Evolutionary conservation across 2,888 invertebrate genomes (phyloP), one percentile per base, ranked within the genome.

Genomic region (Mylabris sibirica): DNA sequence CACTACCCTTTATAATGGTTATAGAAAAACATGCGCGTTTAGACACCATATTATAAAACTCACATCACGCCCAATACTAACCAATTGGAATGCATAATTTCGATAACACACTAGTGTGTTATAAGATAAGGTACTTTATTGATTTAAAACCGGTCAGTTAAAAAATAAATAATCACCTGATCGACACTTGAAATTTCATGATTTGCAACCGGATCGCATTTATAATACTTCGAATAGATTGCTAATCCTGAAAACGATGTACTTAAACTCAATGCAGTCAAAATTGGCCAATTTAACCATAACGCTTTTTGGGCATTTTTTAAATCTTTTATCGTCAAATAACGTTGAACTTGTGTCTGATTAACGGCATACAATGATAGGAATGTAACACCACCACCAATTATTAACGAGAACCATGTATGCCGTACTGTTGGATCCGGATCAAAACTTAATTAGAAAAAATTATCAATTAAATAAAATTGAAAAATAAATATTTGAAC

Each of bases 351-450:
- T 84, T 93, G 96, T 0, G 95, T 92, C 83, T 96, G 96, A 82
- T 96, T 96, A 0, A 96, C 94, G 2, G 92, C 96, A 82, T 95
- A 96, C 8, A 96, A 79, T 0, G 95, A 92, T 53, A 94, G 82
- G 80, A 92, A 96, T 0, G 94, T 95, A 64, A 93, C 88, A 44
- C 91, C 84, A 0, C 96, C 96, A n/a, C 96, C 96, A 63, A 96
- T 87, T 4, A 90, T 85, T 30, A 95, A 87, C 0, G 92, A 91
- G 89, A 94, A 95, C 90, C 95, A 92, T 0, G 95, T 92, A 76
- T 95, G 93, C 17, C 96, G 88, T 63, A 90, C 90, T 0, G 94
- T 95, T 5, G 94, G 96, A 85, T 96, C 93, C 1, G 88, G 77
- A 79, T 91, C 90, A 78, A 93, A 89, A 84, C 94, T 94, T 30